A percentile compares a stretch with the other conserved stretches of the same genome.
phyloP scores from a whole-genome alignment of 2,888 invertebrate genomes.

The Bruchidius siliquastri region DNA sequence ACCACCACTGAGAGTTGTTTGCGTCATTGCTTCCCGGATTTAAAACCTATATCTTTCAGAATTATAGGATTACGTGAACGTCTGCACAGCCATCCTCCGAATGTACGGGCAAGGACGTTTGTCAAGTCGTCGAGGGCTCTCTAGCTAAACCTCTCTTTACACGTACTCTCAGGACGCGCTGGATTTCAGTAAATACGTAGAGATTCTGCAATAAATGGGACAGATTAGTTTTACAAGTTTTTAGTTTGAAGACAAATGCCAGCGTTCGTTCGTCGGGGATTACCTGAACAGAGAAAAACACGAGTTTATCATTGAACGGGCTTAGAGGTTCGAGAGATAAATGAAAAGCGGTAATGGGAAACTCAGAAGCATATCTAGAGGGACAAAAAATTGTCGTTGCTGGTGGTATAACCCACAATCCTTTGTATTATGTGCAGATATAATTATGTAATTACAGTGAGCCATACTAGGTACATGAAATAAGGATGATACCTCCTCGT shows the following conservation, averaged over 20 bases:
- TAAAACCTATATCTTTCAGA: not conserved
- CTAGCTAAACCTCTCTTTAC: not conserved
- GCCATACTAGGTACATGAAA: too few species aligned
- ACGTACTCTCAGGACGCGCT: not conserved
- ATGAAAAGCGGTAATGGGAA: not conserved
- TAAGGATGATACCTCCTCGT: too few species aligned
- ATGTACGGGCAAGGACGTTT: not conserved
- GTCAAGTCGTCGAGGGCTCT: not conserved
- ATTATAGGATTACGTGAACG: not conserved
- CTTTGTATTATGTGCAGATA: too few species aligned
- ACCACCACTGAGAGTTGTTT: not conserved
- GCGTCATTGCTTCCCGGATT: not conserved
- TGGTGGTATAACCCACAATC: too few species aligned
- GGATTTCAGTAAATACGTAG: not conserved
- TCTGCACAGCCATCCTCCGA: not conserved
- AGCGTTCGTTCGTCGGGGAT: not conserved
- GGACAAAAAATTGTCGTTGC: too few species aligned
- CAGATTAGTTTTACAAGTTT: conserved; percentile 31
- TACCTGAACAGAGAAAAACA: not conserved
- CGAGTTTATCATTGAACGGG: not conserved
- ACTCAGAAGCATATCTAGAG: too few species aligned
- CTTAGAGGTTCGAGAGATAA: not conserved
- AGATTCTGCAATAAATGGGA: conserved; percentile 28
- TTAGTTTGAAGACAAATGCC: conserved; percentile 16
- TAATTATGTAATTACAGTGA: too few species aligned